phyloP scores from a whole-genome alignment of 2,113 vertebrate species.

The Eulemur macaco region DNA sequence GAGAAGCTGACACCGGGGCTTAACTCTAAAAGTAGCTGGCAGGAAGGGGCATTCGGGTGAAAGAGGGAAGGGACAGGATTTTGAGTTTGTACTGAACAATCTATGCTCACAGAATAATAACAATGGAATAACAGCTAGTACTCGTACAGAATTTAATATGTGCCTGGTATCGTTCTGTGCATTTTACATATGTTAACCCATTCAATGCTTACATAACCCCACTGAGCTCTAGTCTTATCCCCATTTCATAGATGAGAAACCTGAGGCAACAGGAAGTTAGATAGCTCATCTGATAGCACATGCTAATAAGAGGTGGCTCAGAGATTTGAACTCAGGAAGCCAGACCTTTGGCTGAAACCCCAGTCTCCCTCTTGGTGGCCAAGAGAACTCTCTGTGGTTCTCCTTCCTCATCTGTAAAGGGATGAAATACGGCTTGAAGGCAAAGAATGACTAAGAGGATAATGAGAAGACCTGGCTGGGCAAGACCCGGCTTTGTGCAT shows the following conservation, averaged over 20 bases:
- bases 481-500: neutral
- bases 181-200: neutral
- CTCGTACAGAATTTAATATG: neutral
- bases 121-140: neutral
- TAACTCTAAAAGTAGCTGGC: neutral
- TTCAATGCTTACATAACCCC: neutral
- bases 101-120: neutral
- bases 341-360: neutral
- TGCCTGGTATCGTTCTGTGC: accelerated
- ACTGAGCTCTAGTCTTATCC: neutral
- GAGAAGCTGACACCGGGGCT: neutral
- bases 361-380: neutral
- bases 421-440: neutral
- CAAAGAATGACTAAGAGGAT: neutral
- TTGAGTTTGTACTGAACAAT: neutral
- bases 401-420: neutral
- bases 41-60: neutral
- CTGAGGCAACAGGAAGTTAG: neutral
- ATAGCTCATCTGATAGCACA: neutral
- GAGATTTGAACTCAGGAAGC: neutral
- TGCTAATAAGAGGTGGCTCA: accelerated
- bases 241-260: neutral
- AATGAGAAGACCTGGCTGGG: neutral
- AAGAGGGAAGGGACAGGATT: neutral
- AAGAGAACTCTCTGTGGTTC: neutral